Evolutionary conservation across 2,888 invertebrate genomes (phyloP).

Genomic region (Drosophila eohydei): DNA sequence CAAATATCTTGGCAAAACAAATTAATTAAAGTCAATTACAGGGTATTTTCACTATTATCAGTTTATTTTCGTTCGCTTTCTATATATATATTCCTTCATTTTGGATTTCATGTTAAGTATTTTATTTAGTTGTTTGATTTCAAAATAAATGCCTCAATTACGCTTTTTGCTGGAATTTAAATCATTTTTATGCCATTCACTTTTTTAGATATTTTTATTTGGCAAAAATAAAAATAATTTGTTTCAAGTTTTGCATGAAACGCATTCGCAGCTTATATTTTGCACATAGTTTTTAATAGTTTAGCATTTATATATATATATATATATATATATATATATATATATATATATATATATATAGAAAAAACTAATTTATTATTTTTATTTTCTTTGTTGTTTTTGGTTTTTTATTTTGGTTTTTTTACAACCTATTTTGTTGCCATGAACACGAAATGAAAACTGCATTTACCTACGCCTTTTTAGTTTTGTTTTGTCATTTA

Average conservation of each 20-base stretch:
- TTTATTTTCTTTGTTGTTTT: background rate
- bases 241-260: constrained; percentile 23
- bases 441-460: constrained; percentile 42
- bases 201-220: background rate
- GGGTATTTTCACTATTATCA: constrained; percentile 10
- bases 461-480: constrained; percentile 11
- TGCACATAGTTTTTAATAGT: constrained; percentile 23
- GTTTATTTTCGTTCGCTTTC: background rate
- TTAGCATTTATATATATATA: constrained; percentile 13
- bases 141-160: constrained; percentile 68
- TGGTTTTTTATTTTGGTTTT: constrained; percentile 10
- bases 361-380: constrained; percentile 11
- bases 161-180: constrained; percentile 35
- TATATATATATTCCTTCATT: background rate
- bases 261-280: constrained; percentile 22
- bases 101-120: background rate
- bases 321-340: too few relatives aligned
- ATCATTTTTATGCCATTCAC: constrained; percentile 22
- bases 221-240: background rate
- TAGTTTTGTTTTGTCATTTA: too few relatives aligned
- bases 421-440: constrained; percentile 54
- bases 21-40: background rate
- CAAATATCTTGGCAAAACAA: too few relatives aligned
- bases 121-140: constrained; percentile 28
- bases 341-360: constrained; percentile 18